Base-by-base conservation (phyloP, 2,888 invertebrate species). In the Sarcophaga rosellei region DNA sequence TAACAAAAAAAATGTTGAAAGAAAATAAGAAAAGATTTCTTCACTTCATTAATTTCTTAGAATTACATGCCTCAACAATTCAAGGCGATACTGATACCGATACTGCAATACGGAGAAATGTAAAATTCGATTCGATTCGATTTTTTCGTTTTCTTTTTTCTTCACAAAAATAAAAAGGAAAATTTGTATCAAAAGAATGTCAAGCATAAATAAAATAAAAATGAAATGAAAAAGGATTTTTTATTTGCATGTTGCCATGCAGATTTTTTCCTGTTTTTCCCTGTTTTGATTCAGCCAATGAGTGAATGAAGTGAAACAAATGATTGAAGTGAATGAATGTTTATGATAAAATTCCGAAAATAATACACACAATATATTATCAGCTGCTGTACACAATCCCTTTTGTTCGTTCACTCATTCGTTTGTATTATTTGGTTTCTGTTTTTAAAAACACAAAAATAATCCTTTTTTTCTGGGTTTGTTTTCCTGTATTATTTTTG, bases 41-140 rank as follows among this genome's bases (percentile, higher is more conserved):
- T 68, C 72, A 61, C 78, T 75, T 85, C 85, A 85, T 85, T 85
- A 85, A 79, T 79, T 85, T 75, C 79, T 75, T 65, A 79, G 44
- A 82, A 85, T 82, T 76, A 79, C 59, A 85, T 62, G 85, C 70
- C 75, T 82, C 66, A 82, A 85, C 70, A 79, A 57, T 68, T 85
- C 75, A 23, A 85, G n/a, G 57, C 72, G 65, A 81, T 74, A 53
- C 17, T 1, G 17, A 53, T 53, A 53, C 17, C 5, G 17, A 53
- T 53, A 53, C 53, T 53, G 45, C 59, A 70, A 72, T 79, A 72
- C 72, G 21, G 21, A 5, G 21, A 45, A 57, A 70, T 8, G 47
- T 72, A 17, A 44, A 65, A 79, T 74, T 12, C 17, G 63, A 70
- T 45, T 47, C 61, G 35, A 15, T 53, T 57, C 25, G 25, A 11